A percentile compares a stretch with the other conserved stretches of the same genome.
Conservation (phyloP, 2,797 vertebrate genomes). For the Microcaecilia unicolor region DNA sequence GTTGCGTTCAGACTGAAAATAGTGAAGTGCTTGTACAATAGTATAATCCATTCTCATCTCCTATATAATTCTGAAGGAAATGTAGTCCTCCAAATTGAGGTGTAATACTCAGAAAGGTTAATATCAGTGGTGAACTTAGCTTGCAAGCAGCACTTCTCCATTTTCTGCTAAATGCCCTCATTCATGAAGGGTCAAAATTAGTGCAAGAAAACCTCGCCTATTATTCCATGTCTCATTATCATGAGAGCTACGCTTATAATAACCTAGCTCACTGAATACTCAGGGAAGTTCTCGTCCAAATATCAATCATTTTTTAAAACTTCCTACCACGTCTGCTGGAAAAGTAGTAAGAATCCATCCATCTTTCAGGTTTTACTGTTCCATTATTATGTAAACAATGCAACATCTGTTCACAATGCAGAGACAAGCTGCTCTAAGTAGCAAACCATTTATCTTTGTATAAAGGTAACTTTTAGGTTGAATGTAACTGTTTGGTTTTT, state of each 20-base stretch:
- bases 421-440: slow-evolving; percentile 18
- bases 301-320: slow-evolving; percentile 5
- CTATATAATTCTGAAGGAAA: slow-evolving; percentile 18
- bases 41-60: slow-evolving; percentile 23
- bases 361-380: slow-evolving; percentile 29
- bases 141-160: neutral
- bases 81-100: neutral
- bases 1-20: slow-evolving; percentile 5
- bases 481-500: slow-evolving; percentile 11
- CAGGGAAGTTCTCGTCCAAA: slow-evolving; percentile 13
- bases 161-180: neutral
- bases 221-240: slow-evolving; percentile 11
- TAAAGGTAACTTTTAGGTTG: neutral
- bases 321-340: slow-evolving; percentile 17
- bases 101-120: slow-evolving; percentile 12
- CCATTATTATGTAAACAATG: slow-evolving; percentile 32
- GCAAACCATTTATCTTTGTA: neutral
- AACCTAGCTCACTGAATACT: slow-evolving; percentile 17
- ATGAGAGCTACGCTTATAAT: slow-evolving; percentile 21
- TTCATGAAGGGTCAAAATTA: slow-evolving; percentile 6
- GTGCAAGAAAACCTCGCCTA: slow-evolving; percentile 5
- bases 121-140: slow-evolving; percentile 7
- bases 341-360: slow-evolving; percentile 13
- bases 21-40: slow-evolving; percentile 8
- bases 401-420: slow-evolving; percentile 9